These are phyloP conservation scores for Arge pagana DNA, from an alignment of 2,888 invertebrate genomes.

Conservation along the genomic window DNA sequence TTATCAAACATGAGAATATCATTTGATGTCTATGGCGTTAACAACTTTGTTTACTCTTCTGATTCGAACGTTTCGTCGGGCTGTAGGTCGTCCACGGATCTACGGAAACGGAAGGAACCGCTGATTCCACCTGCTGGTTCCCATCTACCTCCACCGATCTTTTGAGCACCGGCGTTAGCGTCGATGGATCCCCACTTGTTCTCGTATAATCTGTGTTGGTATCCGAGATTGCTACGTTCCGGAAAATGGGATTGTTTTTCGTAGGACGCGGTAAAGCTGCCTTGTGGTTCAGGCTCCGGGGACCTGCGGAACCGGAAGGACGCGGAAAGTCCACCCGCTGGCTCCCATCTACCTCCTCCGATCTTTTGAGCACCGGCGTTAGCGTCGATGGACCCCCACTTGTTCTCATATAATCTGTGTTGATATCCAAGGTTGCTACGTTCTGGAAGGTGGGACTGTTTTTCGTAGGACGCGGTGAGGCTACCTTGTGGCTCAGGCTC, in stretches of 20 bases:
- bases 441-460: not conserved
- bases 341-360: not conserved
- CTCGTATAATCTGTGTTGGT: constrained; percentile 3
- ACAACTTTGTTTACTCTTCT: too few species aligned
- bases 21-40: too few species aligned
- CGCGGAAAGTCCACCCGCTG: not conserved
- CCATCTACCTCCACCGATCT: not conserved
- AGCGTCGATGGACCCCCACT: not conserved
- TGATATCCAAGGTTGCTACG: not conserved
- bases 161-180: constrained; percentile 6
- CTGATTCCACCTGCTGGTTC: not conserved
- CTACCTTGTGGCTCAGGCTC: not conserved
- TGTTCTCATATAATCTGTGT: constrained; percentile 4
- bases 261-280: not conserved
- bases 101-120: constrained; percentile 5
- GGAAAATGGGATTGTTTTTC: not conserved
- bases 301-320: constrained; percentile 4
- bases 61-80: not conserved
- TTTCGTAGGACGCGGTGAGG: not conserved
- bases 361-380: constrained; percentile 4
- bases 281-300: not conserved
- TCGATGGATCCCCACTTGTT: constrained; percentile 2
- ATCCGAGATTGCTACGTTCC: not conserved
- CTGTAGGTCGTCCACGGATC: not conserved
- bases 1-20: too few species aligned